A percentile compares a stretch with the other conserved stretches of the same genome.
These are phyloP conservation scores for Helarctos malayanus DNA, from an alignment of 2,797 vertebrate species.

Conservation along the genomic window DNA sequence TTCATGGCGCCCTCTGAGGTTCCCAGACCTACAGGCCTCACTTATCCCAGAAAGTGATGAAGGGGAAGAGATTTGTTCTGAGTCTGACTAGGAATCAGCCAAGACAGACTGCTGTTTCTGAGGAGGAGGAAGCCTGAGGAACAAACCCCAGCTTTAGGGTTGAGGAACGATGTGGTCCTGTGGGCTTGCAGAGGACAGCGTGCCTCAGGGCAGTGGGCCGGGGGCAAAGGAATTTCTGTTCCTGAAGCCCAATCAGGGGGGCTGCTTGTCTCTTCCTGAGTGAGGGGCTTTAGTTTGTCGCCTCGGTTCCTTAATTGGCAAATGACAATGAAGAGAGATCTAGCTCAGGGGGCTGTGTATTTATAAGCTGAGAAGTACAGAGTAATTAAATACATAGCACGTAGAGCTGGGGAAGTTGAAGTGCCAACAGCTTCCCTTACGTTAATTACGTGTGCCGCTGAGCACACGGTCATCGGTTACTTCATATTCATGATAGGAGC, in stretches of 20 bases:
- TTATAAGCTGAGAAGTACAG: not conserved
- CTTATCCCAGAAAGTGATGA: not conserved
- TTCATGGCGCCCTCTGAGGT: fast-evolving
- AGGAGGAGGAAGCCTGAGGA: not conserved
- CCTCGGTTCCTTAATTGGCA: not conserved
- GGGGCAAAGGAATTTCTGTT: not conserved
- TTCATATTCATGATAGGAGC: not conserved
- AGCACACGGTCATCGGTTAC: not conserved
- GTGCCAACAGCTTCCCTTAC: not conserved
- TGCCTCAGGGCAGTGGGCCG: too few relatives aligned
- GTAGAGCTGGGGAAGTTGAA: not conserved
- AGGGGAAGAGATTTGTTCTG: not conserved
- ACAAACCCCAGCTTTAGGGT: not conserved
- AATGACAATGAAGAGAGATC: not conserved
- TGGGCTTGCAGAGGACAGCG: too few relatives aligned
- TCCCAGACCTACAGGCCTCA: fast-evolving
- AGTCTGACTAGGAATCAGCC: not conserved
- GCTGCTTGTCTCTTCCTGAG: not conserved
- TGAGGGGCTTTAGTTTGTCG: not conserved
- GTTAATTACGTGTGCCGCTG: not conserved
- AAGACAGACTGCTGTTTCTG: not conserved
- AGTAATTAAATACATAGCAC: not conserved
- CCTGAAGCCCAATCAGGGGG: too few relatives aligned
- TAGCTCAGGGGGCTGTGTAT: not conserved
- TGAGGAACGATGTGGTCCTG: too few relatives aligned